These are phyloP conservation scores for Zingel zingel DNA, from an alignment of 2,113 vertebrate species.

Conservation along the genomic window DNA sequence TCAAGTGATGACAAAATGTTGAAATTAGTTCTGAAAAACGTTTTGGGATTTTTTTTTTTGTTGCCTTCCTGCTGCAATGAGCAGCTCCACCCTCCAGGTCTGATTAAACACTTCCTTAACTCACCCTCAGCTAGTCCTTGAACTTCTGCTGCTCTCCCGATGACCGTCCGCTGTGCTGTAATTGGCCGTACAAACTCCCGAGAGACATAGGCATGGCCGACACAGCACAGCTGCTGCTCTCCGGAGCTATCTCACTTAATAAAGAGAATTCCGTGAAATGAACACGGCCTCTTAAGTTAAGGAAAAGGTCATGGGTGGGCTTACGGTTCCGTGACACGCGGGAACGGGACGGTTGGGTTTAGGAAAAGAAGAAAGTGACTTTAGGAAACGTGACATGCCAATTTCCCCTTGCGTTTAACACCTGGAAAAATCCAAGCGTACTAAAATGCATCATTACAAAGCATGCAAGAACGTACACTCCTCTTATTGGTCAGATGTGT, in stretches of 20 bases:
- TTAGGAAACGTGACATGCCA: too few relatives aligned
- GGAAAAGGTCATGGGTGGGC: too few relatives aligned
- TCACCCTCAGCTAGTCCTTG: constrained; percentile 49
- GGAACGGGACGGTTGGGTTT: too few relatives aligned
- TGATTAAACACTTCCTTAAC: constrained; percentile 39
- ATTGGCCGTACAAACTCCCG: constrained; percentile 50
- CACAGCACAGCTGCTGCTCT: constrained; percentile 44
- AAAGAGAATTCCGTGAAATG: not conserved
- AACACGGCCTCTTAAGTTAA: too few relatives aligned
- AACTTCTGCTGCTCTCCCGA: constrained; percentile 46
- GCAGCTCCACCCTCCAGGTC: constrained; percentile 21
- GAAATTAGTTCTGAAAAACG: not conserved
- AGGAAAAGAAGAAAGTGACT: too few relatives aligned
- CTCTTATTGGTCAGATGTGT: too few relatives aligned
- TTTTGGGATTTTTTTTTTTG: not conserved
- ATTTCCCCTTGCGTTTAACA: too few relatives aligned
- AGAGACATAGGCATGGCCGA: constrained; percentile 12
- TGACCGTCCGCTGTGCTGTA: constrained; percentile 47
- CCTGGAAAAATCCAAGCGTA: too few relatives aligned
- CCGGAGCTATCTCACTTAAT: constrained; percentile 32
- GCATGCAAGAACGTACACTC: too few relatives aligned
- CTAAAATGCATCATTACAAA: too few relatives aligned
- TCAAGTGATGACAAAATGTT: not conserved
- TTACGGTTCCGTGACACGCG: too few relatives aligned
- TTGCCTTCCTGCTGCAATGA: constrained; percentile 42